Evolutionary conservation across 2,113 vertebrate species (phyloP), one percentile per base, ranked within the genome.

Genomic region (Melanotaenia duboulayi): DNA sequence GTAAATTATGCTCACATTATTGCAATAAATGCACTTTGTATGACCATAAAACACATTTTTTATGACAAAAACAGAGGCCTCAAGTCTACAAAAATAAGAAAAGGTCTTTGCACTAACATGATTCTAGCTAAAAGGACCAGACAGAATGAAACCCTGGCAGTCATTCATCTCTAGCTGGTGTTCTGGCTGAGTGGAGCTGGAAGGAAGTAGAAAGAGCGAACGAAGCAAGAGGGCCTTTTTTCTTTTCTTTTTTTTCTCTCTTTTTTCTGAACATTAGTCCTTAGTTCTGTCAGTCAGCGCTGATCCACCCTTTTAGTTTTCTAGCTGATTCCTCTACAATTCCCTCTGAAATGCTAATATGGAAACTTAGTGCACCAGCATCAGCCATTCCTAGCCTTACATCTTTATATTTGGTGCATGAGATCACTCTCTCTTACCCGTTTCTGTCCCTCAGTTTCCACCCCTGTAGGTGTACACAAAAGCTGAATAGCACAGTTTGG

Each of bases 261-360:
- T 16, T 17, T 20, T 57, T 10, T 68, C 25, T 28, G 28, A 85
- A 84, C 71, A 82, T 88, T 85, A 87, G 81, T 90, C 80, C 79
- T 86, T 87, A 76, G 59, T 81, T 83, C 74, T 87, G 78, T 90
- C 80, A 86, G 80, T 88, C 87, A 82, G 76, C 85, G 90, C 85
- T 89, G 89, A 92, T 84, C 76, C 79, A 87, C 85, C 88, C 86
- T 86, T 92, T 92, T 87, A 89, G 78, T 88, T 78, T 82, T 74
- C 78, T 73, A 51, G 75, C 74, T 74, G 78, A 86, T 83, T 88
- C 84, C 80, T 91, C 77, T 71, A 48, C 77, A 74, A 74, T 87
- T 92, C 79, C 78, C 52, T 92, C 88, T 90, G 88, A 92, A 93
- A 91, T 90, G 89, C 89, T 91, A 91, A 93, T 92, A 80, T 74